Evolutionary conservation across 2,888 invertebrate genomes (phyloP), one percentile per base, ranked within the genome.

Genomic region (Rhagonycha lutea): DNA sequence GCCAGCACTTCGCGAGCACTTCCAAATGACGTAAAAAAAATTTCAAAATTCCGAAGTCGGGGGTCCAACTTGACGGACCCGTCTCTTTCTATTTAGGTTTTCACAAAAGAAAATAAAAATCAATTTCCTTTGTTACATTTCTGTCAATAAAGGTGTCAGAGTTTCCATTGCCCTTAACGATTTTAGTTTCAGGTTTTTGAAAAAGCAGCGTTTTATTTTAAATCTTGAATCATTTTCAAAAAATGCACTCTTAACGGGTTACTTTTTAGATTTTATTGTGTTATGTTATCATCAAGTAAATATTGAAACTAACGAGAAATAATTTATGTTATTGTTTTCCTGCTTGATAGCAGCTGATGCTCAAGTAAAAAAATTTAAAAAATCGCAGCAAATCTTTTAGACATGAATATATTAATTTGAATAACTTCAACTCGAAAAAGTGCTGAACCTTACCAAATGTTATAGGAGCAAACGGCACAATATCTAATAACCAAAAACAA

Each of bases 401-500:
- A 32, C 12, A 32, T 26, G 26, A 26, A 26, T 26, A 26, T 32
- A 32, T 12, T n/a, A 32, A 32, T 32, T 32, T 32, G 12, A 5
- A 32, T 12, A n/a, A n/a, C n/a, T 3, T n/a, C 2, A n/a, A 47
- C 5, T n/a, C 0, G n/a, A 12, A n/a, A n/a, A 47, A 47, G 2
- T 47, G 47, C n/a, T n/a, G n/a, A 47, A n/a, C 47, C 47, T 2
- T n/a, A n/a, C 2, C 7, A n/a, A 47, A 47, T 47, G 7, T n/a
- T 47, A 7, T 47, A n/a, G 7, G 47, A n/a, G n/a, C n/a, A 47
- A 47, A 47, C n/a, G 32, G 47, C n/a, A 47, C 47, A 47, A 47
- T 47, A n/a, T 47, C 47, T 73, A 73, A 73, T 68, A 63, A 68
- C 62, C 69, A 69, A 73, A 73, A 69, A 73, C 69, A 73, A 73